Conservation (phyloP, 2,113 vertebrate species). For the Vicugna pacos region DNA sequence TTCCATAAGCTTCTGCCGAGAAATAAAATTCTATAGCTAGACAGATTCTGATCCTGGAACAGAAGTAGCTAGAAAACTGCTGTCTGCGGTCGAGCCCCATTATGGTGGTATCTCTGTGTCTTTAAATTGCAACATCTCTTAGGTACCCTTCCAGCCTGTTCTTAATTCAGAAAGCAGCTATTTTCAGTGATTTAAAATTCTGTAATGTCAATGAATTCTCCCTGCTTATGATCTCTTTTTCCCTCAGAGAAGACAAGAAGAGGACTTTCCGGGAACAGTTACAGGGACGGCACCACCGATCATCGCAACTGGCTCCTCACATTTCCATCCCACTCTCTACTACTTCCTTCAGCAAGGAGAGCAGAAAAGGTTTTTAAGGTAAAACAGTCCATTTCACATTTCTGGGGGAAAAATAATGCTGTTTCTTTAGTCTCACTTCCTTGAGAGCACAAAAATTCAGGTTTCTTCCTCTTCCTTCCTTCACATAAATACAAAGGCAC, state of each 20-base stretch:
- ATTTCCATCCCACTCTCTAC: neutral
- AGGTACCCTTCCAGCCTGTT: neutral
- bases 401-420: neutral
- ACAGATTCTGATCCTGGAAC: neutral
- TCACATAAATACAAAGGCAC: slow-evolving; percentile 32
- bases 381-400: neutral
- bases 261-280: neutral
- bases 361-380: neutral
- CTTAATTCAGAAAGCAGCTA: neutral
- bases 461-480: slow-evolving; percentile 34
- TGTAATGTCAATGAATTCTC: neutral
- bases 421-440: neutral
- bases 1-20: neutral
- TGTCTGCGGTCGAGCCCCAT: neutral
- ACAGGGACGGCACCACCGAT: neutral
- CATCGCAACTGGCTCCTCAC: neutral
- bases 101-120: neutral
- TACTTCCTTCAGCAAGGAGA: neutral
- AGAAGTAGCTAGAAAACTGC: neutral
- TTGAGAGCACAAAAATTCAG: neutral
- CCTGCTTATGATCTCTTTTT: neutral
- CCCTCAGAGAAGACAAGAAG: neutral
- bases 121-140: neutral
- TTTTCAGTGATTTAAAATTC: neutral
- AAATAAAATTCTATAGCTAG: neutral